Percentiles rank a stretch among this genome's conserved stretches.
Conservation (phyloP, 2,113 vertebrate species). For the Cepphus grylle region DNA sequence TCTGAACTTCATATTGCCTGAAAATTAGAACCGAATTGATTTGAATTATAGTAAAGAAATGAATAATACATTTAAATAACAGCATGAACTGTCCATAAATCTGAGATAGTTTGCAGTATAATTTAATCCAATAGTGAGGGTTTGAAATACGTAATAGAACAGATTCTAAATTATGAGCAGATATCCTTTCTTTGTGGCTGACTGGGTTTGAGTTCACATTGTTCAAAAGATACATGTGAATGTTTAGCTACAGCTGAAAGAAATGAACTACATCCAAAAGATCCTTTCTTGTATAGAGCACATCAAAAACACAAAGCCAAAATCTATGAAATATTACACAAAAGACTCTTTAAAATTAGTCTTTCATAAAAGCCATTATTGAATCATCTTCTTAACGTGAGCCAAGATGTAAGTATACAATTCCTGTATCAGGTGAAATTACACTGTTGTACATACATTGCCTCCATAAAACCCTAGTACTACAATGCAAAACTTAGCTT, state of each 20-base stretch:
- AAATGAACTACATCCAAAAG: neutral
- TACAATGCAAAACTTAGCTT: neutral
- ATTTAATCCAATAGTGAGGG: neutral
- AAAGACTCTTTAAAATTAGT: neutral
- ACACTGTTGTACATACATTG: neutral
- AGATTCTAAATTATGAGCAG: slow-evolving; percentile 33
- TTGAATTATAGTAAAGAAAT: neutral
- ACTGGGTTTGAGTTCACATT: neutral
- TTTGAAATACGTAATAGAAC: neutral
- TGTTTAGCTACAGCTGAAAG: slow-evolving; percentile 44
- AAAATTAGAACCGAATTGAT: slow-evolving; percentile 51
- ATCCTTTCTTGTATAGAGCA: neutral
- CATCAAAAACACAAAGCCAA: neutral
- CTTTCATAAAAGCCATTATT: neutral
- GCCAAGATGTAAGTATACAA: neutral
- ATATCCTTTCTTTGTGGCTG: slow-evolving; percentile 8
- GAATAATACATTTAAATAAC: neutral
- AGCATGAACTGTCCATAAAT: neutral
- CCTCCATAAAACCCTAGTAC: neutral
- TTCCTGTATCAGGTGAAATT: neutral
- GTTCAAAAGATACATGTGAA: neutral
- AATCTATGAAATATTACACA: neutral
- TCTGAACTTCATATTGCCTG: slow-evolving; percentile 9
- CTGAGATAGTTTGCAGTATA: neutral
- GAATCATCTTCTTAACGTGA: neutral